Conservation (phyloP, 2,888 invertebrate genomes). For the Rosalia funebris region DNA sequence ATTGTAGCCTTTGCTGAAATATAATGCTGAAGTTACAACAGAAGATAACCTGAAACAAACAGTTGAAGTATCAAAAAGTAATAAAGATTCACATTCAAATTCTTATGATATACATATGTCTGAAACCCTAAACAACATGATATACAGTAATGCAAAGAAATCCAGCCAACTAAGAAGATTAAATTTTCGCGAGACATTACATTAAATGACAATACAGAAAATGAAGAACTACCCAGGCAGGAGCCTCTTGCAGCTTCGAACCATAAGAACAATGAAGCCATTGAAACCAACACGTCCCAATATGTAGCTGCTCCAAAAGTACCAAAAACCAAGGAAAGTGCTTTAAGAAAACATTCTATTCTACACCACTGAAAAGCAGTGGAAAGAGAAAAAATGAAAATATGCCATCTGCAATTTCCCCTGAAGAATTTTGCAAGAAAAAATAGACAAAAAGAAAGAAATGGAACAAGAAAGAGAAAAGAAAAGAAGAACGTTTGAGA, state of each 20-base stretch:
- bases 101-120: neutral
- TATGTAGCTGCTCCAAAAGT: neutral
- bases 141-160: neutral
- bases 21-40: neutral
- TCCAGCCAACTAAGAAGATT: neutral
- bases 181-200: neutral
- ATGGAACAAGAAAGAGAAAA: neutral
- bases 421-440: neutral
- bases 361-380: neutral
- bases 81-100: neutral
- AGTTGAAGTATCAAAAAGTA: neutral
- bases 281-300: neutral
- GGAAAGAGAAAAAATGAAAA: neutral
- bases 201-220: neutral
- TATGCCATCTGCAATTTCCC: neutral
- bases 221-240: neutral
- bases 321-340: slow-evolving; percentile 1
- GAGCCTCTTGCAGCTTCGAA: neutral
- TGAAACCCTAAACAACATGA: neutral
- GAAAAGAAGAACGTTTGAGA: neutral
- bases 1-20: too few relatives aligned
- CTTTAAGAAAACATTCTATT: slow-evolving; percentile 3
- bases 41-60: neutral
- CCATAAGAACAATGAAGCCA: neutral
- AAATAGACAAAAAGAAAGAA: neutral